Conservation (phyloP, 2,113 vertebrate species). For the Dermatemys mawii region DNA sequence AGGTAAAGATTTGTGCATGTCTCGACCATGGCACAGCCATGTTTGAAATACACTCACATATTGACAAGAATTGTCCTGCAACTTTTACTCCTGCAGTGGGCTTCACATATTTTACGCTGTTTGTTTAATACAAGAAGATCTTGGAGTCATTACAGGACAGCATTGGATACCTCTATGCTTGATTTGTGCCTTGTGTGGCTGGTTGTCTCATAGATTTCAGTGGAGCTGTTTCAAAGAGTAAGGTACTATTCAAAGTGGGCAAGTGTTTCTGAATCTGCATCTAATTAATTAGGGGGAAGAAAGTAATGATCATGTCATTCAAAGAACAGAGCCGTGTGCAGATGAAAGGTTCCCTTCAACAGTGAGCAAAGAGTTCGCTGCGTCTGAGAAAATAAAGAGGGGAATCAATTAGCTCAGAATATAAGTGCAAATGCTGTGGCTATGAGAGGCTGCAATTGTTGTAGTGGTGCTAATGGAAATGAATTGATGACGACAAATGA, state of each 20-base stretch:
- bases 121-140: not conserved
- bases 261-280: not conserved
- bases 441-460: constrained; percentile 59
- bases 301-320: rapidly evolving
- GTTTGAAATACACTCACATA: not conserved
- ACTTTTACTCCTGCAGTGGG: not conserved
- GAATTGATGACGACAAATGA: constrained; percentile 37
- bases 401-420: constrained; percentile 64
- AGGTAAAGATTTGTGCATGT: not conserved
- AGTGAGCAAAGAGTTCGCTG: not conserved
- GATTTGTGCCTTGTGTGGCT: not conserved
- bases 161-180: not conserved
- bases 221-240: not conserved
- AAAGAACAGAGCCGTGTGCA: not conserved
- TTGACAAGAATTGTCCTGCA: not conserved
- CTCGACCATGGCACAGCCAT: not conserved
- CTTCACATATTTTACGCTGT: not conserved
- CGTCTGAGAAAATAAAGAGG: constrained; percentile 45
- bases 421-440: constrained; percentile 50
- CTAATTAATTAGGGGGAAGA: not conserved
- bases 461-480: constrained; percentile 54
- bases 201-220: not conserved
- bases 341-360: not conserved
- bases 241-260: not conserved
- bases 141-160: not conserved